phyloP scores from a whole-genome alignment of 2,113 vertebrate genomes.

The Larimichthys crocea region DNA sequence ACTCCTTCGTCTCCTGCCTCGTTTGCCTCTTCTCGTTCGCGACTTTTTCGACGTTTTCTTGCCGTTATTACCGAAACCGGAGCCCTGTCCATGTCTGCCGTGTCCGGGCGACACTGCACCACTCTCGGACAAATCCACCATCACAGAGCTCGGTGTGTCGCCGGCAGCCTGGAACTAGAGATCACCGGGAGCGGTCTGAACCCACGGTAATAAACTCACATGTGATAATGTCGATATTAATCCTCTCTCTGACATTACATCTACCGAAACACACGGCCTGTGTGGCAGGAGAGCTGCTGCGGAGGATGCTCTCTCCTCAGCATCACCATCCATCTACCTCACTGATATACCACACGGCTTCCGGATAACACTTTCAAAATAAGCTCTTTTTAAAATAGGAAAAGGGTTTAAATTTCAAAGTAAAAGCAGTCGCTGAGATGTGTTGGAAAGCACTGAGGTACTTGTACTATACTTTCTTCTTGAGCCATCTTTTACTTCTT shows the following conservation, averaged over 20 bases:
- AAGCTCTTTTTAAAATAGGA: background rate
- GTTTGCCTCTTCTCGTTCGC: slow-evolving; percentile 78
- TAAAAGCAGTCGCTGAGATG: background rate
- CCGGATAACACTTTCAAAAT: slow-evolving; percentile 47
- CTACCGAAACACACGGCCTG: background rate
- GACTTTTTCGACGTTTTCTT: slow-evolving; percentile 73
- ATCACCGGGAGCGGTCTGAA: background rate
- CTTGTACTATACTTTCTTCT: no score
- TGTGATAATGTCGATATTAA: fast-evolving
- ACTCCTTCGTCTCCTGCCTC: slow-evolving; percentile 84
- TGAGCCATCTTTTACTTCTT: no score
- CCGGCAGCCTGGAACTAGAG: background rate
- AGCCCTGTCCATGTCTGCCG: slow-evolving; percentile 66
- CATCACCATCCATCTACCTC: slow-evolving; percentile 27
- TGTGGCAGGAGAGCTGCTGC: background rate
- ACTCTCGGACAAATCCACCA: slow-evolving; percentile 65
- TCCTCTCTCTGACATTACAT: background rate
- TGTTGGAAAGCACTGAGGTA: no score
- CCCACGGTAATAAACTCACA: background rate
- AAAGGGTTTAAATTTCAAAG: background rate
- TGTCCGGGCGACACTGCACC: slow-evolving; percentile 53
- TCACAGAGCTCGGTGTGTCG: slow-evolving; percentile 13
- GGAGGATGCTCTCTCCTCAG: slow-evolving; percentile 72
- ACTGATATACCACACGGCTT: background rate
- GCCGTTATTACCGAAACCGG: slow-evolving; percentile 56